These are phyloP conservation scores for Lycorma delicatula DNA, from an alignment of 1,140 invertebrate genomes.

Conservation along the genomic window DNA sequence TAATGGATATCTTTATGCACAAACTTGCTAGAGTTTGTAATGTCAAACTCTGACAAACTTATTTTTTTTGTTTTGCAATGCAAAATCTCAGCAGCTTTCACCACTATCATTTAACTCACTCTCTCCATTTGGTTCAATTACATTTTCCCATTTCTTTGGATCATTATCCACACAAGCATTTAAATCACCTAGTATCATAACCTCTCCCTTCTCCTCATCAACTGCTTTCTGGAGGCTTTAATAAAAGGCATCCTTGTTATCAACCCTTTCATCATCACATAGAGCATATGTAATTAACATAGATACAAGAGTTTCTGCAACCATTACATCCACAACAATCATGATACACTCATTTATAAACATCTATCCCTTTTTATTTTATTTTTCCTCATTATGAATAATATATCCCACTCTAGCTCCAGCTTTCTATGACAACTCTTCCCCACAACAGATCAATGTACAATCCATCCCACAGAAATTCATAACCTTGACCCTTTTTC, in stretches of 20 bases:
- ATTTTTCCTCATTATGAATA: not conserved
- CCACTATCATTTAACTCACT: not conserved
- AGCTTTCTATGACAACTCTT: not conserved
- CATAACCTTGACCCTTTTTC: conserved; percentile 17
- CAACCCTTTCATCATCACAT: not conserved
- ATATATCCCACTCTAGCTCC: conserved; percentile 7
- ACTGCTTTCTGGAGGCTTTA: conserved; percentile 8
- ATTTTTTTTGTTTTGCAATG: too few relatives aligned
- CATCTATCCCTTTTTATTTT: conserved; percentile 1
- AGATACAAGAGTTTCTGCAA: not conserved
- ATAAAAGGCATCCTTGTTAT: conserved; percentile 7
- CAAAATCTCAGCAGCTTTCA: conserved; percentile 7
- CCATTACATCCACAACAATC: not conserved
- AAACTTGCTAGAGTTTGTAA: conserved; percentile 6
- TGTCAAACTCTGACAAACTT: not conserved
- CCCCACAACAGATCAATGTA: conserved; percentile 10
- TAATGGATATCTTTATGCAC: conserved; percentile 4
- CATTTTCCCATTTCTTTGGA: not conserved
- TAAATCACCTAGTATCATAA: conserved; percentile 6
- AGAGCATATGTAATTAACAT: not conserved
- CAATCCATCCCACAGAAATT: conserved; percentile 4
- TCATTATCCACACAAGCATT: conserved; percentile 5
- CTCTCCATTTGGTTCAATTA: conserved; percentile 9
- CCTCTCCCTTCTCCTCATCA: not conserved
- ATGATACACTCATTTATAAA: conserved; percentile 12